Base-by-base conservation (phyloP, 2,113 vertebrate genomes). In the Erpornis zantholeuca region DNA sequence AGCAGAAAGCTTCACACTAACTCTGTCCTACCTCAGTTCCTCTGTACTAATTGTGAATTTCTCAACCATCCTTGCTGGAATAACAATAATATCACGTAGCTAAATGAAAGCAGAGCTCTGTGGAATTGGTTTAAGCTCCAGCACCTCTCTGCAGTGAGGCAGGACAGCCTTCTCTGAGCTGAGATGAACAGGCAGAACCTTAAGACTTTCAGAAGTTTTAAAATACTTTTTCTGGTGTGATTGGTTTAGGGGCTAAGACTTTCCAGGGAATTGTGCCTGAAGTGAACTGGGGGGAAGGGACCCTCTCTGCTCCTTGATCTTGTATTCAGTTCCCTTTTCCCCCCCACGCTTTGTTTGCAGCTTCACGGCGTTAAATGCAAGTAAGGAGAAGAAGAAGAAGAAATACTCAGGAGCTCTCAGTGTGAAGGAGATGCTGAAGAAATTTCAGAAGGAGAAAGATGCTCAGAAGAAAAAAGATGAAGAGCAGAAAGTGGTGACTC, bases 401-500 rank as follows among this genome's bases (percentile, higher is more conserved):
- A 99, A 98, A 82, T 94, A 96, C 18, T 97, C 96, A 1, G 97
- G 98, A 18, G 91, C 98, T 12, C 68, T 99, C 61, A 98, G 98
- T 1, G 98, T 99, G 77, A 98, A 98, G 91, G 99, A 99, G 86
- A 99, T 99, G 99, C 86, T 99, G 82, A 99, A 98, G 86, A 99
- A 98, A 85, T 99, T 99, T 82, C 98, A 99, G 85, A 99, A 98
- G 60, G 99, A 99, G 95, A 99, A 99, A 63, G 98, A 98, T 60
- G 98, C 98, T 71, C 97, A 98, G 96, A 98, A 97, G 72, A 97
- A 97, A 59, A 97, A 97, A 68, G 97, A 98, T 2, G 91, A 97
- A 23, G 98, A 97, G 21, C 97, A 93, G 29, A 98, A 97, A 10
- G 88, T 22, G 0, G 22, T 11, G 15, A 28, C 85, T 15, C 66